Evolutionary conservation across 2,888 invertebrate genomes (phyloP), one percentile per base, ranked within the genome.

Genomic region (Cataglyphis cursor): DNA sequence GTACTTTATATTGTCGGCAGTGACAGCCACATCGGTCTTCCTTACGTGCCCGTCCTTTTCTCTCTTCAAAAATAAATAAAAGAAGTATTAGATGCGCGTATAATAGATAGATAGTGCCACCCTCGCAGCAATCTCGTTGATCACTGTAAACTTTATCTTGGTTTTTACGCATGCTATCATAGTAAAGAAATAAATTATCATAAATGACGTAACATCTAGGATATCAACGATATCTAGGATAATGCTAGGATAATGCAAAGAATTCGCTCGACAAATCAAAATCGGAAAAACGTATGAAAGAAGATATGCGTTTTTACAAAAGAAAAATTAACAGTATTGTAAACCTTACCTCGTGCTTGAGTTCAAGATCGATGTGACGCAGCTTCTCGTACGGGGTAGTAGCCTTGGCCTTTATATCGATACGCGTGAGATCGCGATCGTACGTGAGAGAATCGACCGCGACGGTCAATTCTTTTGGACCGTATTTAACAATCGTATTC

Each of bases 1-100:
- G 94, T 97, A 97, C 8, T 96, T 95, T 57, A 96, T 95, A 0
- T 96, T 96, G 83, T 97, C 96, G 0, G 96, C 95, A 4, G 95
- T 96, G 0, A 96, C 90, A 8, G 95, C 91, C 0, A 96, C 87
- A 10, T 96, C 95, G 70, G 94, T 94, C 18, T 94, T 93, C 54
- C 92, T 66, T 61, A 86, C 59, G 35, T 86, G 89, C 15, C 91
- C 92, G 0, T 93, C 91, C 0, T 89, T 82, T 15, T 91, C 90
- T 3, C 91, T 93, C 86, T 93, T 35, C 83, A 8, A 90, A 83
- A 66, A 76, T 57, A 61, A 62, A 66, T 66, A 73, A 54, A 35
- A 5, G 9, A 18, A 12, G 61, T 31, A 57, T 68, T 72, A 59
- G 24, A 21, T 31, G 24, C 28, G 24, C 38, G 38, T 57, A 18